Conservation (phyloP, 2,797 vertebrate genomes). For the Spondyliosoma cantharus region DNA sequence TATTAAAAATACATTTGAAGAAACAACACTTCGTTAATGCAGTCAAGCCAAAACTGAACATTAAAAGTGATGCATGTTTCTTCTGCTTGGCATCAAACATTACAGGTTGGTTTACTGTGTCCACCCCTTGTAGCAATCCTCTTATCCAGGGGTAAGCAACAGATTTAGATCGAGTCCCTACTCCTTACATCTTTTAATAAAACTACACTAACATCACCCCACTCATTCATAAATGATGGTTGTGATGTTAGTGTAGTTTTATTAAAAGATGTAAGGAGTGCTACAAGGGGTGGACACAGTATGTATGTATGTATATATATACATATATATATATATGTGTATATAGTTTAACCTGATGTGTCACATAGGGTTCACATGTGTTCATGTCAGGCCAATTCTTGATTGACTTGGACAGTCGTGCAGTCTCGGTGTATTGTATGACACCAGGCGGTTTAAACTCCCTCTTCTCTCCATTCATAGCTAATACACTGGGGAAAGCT, state of each 20-base stretch:
- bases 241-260: too few relatives aligned
- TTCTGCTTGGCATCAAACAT: neutral
- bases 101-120: neutral
- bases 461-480: constrained; percentile 45
- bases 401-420: constrained; percentile 75
- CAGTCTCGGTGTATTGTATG: constrained; percentile 61
- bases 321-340: too few relatives aligned
- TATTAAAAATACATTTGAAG: neutral
- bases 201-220: neutral
- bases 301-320: too few relatives aligned
- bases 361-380: constrained; percentile 10
- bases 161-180: neutral
- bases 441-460: constrained; percentile 50
- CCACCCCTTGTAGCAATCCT: neutral
- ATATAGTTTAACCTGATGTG: neutral
- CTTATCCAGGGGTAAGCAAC: neutral
- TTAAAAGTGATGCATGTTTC: neutral
- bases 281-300: too few relatives aligned
- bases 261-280: too few relatives aligned
- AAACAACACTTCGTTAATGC: neutral
- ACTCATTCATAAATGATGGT: too few relatives aligned
- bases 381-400: constrained; percentile 32
- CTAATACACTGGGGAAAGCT: constrained; percentile 19
- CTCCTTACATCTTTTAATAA: neutral
- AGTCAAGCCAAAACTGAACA: neutral